A percentile compares a stretch with the other conserved stretches of the same genome.
phyloP scores from a whole-genome alignment of 2,888 invertebrate species.

The Amorpha juglandis region DNA sequence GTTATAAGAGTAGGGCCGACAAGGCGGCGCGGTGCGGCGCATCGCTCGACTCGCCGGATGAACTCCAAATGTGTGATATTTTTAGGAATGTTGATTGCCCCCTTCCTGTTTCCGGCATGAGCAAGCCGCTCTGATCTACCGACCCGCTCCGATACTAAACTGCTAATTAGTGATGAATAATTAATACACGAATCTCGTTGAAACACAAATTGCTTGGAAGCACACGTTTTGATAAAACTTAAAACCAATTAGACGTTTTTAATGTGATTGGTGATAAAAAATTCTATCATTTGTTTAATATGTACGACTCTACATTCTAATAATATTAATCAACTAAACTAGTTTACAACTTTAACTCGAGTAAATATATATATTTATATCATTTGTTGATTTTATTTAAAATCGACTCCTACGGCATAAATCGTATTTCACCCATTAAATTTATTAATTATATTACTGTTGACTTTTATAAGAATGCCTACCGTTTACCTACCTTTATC shows the following conservation, averaged over 20 bases:
- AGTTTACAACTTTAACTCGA: conserved; percentile 19
- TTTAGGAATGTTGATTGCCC: conserved; percentile 83
- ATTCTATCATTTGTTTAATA: conserved; percentile 24
- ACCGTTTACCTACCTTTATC: not conserved
- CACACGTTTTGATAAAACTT: conserved; percentile 31
- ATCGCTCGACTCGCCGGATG: conserved; percentile 71
- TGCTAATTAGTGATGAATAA: conserved; percentile 78
- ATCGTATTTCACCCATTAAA: not conserved
- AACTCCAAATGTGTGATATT: conserved; percentile 83
- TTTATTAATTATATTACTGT: not conserved
- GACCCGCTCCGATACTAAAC: conserved; percentile 63
- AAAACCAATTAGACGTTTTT: conserved; percentile 26
- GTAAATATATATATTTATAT: not conserved
- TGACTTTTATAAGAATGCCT: not conserved
- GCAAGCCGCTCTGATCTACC: conserved; percentile 69
- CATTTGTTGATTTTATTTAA: not conserved
- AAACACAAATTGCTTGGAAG: conserved; percentile 52
- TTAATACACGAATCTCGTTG: conserved; percentile 66
- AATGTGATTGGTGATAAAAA: conserved; percentile 23
- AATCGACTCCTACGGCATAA: not conserved
- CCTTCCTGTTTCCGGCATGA: conserved; percentile 81
- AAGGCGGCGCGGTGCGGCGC: conserved; percentile 41
- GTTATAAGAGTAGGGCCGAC: conserved; percentile 34
- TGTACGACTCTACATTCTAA: not conserved
- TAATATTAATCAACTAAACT: conserved; percentile 16